Percentiles rank a stretch among this genome's conserved stretches.
These are phyloP conservation scores for Eucidaris tribuloides DNA, from an alignment of 35 echinoderm and acorn worm species.

Conservation along the genomic window DNA sequence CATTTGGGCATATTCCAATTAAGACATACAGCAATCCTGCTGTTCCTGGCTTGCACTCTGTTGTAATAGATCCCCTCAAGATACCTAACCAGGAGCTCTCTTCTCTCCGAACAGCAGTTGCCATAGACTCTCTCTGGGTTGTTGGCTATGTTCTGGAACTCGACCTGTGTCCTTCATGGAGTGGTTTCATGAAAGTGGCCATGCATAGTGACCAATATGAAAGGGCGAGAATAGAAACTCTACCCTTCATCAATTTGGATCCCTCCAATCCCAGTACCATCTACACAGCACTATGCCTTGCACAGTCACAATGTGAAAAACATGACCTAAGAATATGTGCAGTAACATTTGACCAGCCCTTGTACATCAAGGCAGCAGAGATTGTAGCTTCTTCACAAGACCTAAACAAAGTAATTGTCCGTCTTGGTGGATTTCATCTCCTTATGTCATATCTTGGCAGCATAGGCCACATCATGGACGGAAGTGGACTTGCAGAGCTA, in stretches of 20 bases:
- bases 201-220: conserved; percentile 9
- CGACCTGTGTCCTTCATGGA: conserved; percentile 7
- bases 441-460: too few relatives aligned
- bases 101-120: neutral
- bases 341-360: conserved; percentile 52
- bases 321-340: conserved; percentile 45
- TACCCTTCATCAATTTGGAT: conserved; percentile 49
- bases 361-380: conserved; percentile 42
- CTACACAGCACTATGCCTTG: conserved; percentile 41
- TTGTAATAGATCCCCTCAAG: neutral
- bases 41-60: conserved; percentile 1
- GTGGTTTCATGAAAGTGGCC: too few relatives aligned
- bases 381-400: conserved; percentile 21
- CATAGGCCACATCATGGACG: conserved; percentile 59
- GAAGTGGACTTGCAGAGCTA: conserved; percentile 42
- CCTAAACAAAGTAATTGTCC: conserved; percentile 18
- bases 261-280: conserved; percentile 55
- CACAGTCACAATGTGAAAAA: conserved; percentile 38
- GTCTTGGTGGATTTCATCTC: conserved; percentile 53
- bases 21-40: conserved; percentile 40
- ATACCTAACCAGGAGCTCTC: neutral
- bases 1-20: conserved; percentile 41
- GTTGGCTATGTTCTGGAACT: conserved; percentile 21
- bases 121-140: conserved; percentile 29
- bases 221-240: conserved; percentile 8